Evolutionary conservation across 2,797 vertebrate species (phyloP), one percentile per base, ranked within the genome.

Genomic region (Anas capensis): DNA sequence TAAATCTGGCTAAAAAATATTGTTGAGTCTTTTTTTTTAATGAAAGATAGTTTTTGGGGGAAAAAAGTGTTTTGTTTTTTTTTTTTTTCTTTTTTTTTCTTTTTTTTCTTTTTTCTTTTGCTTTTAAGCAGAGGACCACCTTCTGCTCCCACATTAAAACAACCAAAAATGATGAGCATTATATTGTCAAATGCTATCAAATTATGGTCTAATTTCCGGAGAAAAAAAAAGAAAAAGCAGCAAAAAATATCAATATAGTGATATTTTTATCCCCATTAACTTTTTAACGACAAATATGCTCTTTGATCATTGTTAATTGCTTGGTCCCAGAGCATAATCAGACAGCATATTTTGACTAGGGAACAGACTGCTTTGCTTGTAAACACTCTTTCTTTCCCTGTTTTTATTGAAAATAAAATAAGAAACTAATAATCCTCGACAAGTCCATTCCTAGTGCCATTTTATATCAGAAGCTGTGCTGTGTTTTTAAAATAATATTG

Each of bases 241-340:
- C 1, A 7, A 23, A 71, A 95, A 64, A 61, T 42, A 62, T 26
- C 79, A 79, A 62, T 86, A 78, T 33, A 92, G 9, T 54, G 61
- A 69, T 90, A 81, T 81, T 92, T 95, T 92, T 81, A 86, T 90
- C 46, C 34, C n/a, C 51, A 82, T 90, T 93, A 93, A 88, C 85
- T 86, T 95, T 92, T 86, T 69, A 88, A 92, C 0, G 0, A 80
- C 70, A 90, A 94, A 93, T 86, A 60, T 0, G 1, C 5, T 88
- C 62, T 95, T 93, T 95, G 93, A 96, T 94, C 66, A 26, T 14
- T 79, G 54, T 65, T 93, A 97, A 96, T 95, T 96, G 56, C 87
- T 79, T 79, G 66, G 80, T 92, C 91, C 66, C 77, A 72, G 49
- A 91, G 66, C 62, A 62, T 62, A 86, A 75, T 75, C 76, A 80